Percentiles rank a stretch among this genome's conserved stretches.
These are phyloP conservation scores for Scaptomyza caliginosa DNA, from an alignment of 2,888 invertebrate genomes.

Conservation along the genomic window DNA sequence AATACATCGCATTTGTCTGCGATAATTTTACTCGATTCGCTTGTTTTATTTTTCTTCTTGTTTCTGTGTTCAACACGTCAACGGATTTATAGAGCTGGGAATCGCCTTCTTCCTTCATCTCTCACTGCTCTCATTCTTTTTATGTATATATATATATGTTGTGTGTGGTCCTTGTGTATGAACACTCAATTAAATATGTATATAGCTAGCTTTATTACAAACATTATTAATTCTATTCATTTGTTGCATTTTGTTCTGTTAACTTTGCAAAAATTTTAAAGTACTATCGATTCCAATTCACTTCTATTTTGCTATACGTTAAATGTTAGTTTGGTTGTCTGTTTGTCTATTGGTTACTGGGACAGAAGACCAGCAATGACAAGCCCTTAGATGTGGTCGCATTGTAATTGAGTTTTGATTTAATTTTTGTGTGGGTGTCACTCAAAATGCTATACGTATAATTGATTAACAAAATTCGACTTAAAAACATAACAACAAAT, in stretches of 20 bases:
- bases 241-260: slow-evolving; percentile 43
- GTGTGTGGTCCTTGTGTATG: slow-evolving; percentile 25
- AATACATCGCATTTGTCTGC: slow-evolving; percentile 46
- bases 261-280: slow-evolving; percentile 26
- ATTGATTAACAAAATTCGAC: slow-evolving; percentile 35
- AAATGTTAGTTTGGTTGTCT: slow-evolving; percentile 1
- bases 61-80: slow-evolving; percentile 28
- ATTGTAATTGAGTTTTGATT: slow-evolving; percentile 1
- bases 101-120: not conserved
- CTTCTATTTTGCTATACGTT: slow-evolving; percentile 29
- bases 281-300: slow-evolving; percentile 29
- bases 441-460: slow-evolving; percentile 6
- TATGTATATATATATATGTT: slow-evolving; percentile 1
- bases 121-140: not conserved
- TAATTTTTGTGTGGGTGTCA: slow-evolving; percentile 16
- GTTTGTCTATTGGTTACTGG: slow-evolving; percentile 17
- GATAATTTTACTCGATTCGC: slow-evolving; percentile 37
- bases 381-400: slow-evolving; percentile 22
- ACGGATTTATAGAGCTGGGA: slow-evolving; percentile 10
- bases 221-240: slow-evolving; percentile 41
- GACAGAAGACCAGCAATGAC: slow-evolving; percentile 30
- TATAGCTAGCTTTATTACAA: slow-evolving; percentile 52
- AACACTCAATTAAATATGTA: slow-evolving; percentile 45
- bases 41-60: not conserved
- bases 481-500: slow-evolving; percentile 76